Conservation (phyloP, 1,140 invertebrate species). For the Cydia strobilella region DNA sequence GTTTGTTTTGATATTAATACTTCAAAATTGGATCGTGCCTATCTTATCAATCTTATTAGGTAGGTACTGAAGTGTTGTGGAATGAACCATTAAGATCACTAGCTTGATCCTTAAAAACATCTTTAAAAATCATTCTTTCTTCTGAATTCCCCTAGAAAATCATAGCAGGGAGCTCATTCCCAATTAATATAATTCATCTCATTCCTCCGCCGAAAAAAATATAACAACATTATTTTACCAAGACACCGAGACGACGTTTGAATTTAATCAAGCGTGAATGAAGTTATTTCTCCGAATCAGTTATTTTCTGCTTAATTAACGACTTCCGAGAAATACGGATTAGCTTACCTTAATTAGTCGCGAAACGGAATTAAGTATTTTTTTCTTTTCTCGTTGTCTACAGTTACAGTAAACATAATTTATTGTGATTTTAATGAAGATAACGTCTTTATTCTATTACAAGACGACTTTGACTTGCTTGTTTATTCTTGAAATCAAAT, state of each 20-base stretch:
- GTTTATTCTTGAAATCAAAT: too few species aligned
- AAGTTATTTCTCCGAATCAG: not conserved
- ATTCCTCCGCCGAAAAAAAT: not conserved
- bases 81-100: too few species aligned
- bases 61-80: too few species aligned
- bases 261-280: not conserved
- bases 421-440: not conserved
- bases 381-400: not conserved
- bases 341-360: not conserved
- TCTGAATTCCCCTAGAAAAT: too few species aligned
- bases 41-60: too few species aligned
- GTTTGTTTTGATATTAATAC: too few species aligned
- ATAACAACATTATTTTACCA: not conserved
- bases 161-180: too few species aligned
- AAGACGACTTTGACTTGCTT: too few species aligned
- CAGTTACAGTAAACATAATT: not conserved
- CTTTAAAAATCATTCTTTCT: not conserved
- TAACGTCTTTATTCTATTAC: too few species aligned
- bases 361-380: not conserved
- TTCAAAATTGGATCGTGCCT: too few species aligned
- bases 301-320: slow-evolving; percentile 7
- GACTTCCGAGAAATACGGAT: not conserved
- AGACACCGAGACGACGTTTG: not conserved
- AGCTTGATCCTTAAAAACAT: not conserved
- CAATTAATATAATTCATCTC: too few species aligned